Conservation (phyloP, 2,797 vertebrate species). For the Tarsius wallacei region DNA sequence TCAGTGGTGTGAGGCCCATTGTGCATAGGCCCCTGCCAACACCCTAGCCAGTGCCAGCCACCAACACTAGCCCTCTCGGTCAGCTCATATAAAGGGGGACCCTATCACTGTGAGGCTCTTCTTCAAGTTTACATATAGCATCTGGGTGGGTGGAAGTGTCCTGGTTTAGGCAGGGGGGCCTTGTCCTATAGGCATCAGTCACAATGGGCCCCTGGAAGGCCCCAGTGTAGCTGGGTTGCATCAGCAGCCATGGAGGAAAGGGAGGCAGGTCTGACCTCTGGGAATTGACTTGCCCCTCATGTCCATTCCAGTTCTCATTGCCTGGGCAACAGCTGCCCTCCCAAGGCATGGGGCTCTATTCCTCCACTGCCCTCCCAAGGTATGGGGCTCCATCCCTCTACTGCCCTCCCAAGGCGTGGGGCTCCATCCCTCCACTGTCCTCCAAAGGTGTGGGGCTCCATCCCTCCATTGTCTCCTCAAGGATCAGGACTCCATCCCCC, state of each 20-base stretch:
- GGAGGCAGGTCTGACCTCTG: neutral
- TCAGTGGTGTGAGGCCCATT: fast-evolving
- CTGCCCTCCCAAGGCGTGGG: no score
- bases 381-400: no score
- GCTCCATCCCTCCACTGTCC: neutral
- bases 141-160: neutral
- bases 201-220: neutral
- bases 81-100: neutral
- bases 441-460: no score
- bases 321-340: no score
- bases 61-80: neutral
- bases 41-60: neutral
- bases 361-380: neutral
- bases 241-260: neutral
- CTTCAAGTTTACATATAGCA: neutral
- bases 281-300: neutral
- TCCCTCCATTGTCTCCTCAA: neutral
- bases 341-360: fast-evolving
- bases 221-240: neutral
- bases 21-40: fast-evolving
- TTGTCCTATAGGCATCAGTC: neutral
- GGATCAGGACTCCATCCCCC: no score
- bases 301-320: neutral
- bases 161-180: neutral
- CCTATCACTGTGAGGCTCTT: neutral